Base-by-base conservation (phyloP, 1,140 invertebrate genomes). In the Drosophila santomea region DNA sequence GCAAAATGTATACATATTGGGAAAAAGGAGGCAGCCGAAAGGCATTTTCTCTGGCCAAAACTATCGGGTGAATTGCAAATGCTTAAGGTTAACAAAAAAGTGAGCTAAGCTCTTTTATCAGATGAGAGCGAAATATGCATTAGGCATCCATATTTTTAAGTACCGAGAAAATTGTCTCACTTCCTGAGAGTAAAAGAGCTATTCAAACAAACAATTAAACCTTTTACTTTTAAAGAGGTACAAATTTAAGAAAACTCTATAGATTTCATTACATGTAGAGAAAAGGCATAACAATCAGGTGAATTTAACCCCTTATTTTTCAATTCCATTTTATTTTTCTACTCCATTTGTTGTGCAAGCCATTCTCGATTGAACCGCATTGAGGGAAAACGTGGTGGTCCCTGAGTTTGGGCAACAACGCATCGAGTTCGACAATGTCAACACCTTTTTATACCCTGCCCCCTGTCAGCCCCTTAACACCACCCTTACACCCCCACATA, bases 251-350 rank as follows among this genome's bases (percentile, higher is more conserved):
- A 8, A 8, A 10, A 32, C 8, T 32, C 28, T 32, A 3, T 17
- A 0, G 15, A 56, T 59, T 35, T 32, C 11, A 45, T 32, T 50
- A 8, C 11, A 8, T n/a, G n/a, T 0, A 10, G 32, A 25, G 1
- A n/a, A 20, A 7, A 36, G 32, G 7, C 8, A 11, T 28, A 50
- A 67, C 64, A 66, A 51, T 69, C 63, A 56, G 64, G 51, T 69
- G 71, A 48, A 17, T 48, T 47, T 48, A 15, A 10, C 1, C 35
- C 41, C 56, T 75, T 66, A 66, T 58, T 48, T 80, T 80, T 58
- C 61, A 74, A 75, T 79, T 80, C 59, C 73, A 74, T 62, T 59
- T 80, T 78, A 57, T 59, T 74, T 59, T 68, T 80, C 72, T 67
- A 69, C 78, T 63, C 78, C 72, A 80, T 80, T 80, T 81, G 55